A percentile compares a stretch with the other conserved stretches of the same genome.
phyloP scores from a whole-genome alignment of 2,113 vertebrate genomes.

The Chinchilla lanigera region DNA sequence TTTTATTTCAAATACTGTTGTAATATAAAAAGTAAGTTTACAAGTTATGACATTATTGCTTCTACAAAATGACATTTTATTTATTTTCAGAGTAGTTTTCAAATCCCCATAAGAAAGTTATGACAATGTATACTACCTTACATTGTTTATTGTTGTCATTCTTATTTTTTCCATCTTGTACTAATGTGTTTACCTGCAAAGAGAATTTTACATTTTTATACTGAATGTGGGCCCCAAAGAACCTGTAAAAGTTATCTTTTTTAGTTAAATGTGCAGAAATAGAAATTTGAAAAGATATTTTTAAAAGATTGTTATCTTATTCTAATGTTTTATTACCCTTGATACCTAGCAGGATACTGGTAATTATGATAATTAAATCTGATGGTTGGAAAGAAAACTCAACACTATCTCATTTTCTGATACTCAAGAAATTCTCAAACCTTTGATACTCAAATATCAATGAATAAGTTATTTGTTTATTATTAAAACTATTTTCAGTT shows the following conservation, averaged over 20 bases:
- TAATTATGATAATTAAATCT: neutral
- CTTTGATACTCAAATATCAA: neutral
- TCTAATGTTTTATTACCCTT: neutral
- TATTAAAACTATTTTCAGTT: constrained; percentile 15
- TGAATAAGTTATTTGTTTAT: neutral
- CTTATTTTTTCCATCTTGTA: constrained; percentile 84
- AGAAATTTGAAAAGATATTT: constrained; percentile 86
- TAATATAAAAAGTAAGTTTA: constrained; percentile 91
- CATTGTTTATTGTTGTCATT: constrained; percentile 68
- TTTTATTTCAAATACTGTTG: constrained; percentile 89
- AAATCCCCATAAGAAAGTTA: constrained; percentile 88
- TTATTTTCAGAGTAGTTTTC: constrained; percentile 91
- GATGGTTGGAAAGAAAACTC: neutral
- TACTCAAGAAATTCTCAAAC: neutral
- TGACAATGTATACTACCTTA: constrained; percentile 89
- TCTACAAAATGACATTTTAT: constrained; percentile 90
- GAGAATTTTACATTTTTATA: constrained; percentile 90
- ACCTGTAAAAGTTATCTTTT: constrained; percentile 91
- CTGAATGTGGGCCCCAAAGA: constrained; percentile 93
- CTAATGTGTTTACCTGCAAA: constrained; percentile 90
- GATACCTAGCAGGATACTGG: neutral
- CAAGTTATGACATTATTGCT: constrained; percentile 91
- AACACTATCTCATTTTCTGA: neutral
- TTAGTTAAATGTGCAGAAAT: constrained; percentile 92
- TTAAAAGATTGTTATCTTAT: neutral